Evolutionary conservation across 2,888 invertebrate genomes (phyloP).

Genomic region (Pachymerium ferrugineum): DNA sequence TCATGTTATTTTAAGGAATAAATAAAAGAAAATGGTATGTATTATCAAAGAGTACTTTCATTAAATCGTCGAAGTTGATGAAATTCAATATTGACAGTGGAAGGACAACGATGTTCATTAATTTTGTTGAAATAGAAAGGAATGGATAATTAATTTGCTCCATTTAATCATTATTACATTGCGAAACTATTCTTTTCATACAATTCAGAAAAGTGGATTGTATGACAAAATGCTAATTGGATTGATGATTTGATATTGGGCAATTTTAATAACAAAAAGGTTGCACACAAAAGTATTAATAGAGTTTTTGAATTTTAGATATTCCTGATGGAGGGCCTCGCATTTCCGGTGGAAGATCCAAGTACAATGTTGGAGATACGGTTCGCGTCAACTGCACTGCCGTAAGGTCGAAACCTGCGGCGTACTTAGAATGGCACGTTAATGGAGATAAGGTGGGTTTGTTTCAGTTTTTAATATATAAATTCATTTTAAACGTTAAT

Average conservation of each 20-base stretch:
- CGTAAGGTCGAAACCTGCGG: slow-evolving; percentile 31
- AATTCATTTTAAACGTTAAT: background rate
- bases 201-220: no score
- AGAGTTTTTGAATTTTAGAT: background rate
- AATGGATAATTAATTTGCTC: no score
- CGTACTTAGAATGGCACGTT: slow-evolving; percentile 31
- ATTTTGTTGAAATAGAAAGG: no score
- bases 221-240: no score
- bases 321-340: slow-evolving; percentile 28
- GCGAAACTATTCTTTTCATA: no score
- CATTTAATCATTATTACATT: no score
- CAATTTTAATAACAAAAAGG: background rate
- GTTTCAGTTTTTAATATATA: background rate
- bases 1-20: background rate
- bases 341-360: slow-evolving; percentile 11
- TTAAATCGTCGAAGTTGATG: no score
- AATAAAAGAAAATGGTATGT: no score
- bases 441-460: slow-evolving; percentile 30
- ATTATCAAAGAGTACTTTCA: no score
- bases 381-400: slow-evolving; percentile 32
- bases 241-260: no score
- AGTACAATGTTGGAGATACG: slow-evolving; percentile 30
- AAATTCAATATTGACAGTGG: no score
- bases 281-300: background rate
- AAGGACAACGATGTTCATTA: no score